Base-by-base conservation (phyloP, 2,113 vertebrate genomes). In the Platysternon megacephalum region DNA sequence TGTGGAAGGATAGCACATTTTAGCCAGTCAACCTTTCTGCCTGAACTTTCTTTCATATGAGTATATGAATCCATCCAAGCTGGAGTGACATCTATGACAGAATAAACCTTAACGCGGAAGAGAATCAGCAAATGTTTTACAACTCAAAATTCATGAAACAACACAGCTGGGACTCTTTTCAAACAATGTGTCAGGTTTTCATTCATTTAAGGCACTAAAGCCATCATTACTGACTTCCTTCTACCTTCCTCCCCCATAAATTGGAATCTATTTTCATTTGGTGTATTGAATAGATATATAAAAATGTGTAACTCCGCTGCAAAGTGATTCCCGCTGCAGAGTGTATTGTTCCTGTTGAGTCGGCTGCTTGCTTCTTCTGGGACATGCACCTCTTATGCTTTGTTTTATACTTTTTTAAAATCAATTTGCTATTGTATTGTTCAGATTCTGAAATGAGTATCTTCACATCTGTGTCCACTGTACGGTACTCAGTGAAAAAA, bases 101-200 rank as follows among this genome's bases (percentile, higher is more conserved):
- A 91, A 39, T 56, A 78, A 84, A 88, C 96, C 74, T 56, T 19
- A 84, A 3, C 39, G 42, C 90, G 86, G 65, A 95, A 95, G 72
- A 95, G 85, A 97, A 92, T 85, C 89, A 88, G 87, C 89, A 91
- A 93, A 84, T 24, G 42, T 94, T 96, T 96, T 87, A 79, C 56
- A 91, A 94, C 81, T 53, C 8, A 56, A 6, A 85, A 92, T 72
- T 95, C 90, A 85, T 46, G 84, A 97, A 94, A 94, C 4, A 28
- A 19, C 86, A 79, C 90, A 97, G 82, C 76, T 91, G 79, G 68
- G 51, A 78, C 90, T 91, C 85, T 96, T 92, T 95, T 44, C 86
- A 61, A 95, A 74, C 42, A 46, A 79, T 6, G 2, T 82, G 76
- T 91, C 1, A 12, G 46, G 82, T 94, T 96, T 96, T 97, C 55